Conservation (phyloP, 2,113 vertebrate species). For the Poeciliopsis retropinna region DNA sequence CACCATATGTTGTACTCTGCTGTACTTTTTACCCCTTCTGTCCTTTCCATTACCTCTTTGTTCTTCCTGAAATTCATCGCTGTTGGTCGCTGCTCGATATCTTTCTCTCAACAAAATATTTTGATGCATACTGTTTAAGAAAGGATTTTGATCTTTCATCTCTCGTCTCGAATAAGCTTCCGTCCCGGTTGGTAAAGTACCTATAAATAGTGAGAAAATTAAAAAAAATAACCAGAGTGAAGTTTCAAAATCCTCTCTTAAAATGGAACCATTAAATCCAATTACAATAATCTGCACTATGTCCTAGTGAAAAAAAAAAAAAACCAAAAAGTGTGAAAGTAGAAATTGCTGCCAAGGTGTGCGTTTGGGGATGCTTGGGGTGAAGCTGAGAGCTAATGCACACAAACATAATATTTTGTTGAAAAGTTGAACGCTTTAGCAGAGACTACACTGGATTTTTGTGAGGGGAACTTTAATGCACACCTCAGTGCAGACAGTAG, state of each 20-base stretch:
- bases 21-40: too few relatives aligned
- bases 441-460: background rate
- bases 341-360: background rate
- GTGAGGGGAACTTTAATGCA: background rate
- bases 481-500: background rate
- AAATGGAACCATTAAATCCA: background rate
- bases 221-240: too few relatives aligned
- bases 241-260: background rate
- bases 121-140: background rate
- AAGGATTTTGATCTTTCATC: background rate
- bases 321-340: background rate
- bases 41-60: background rate
- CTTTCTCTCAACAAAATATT: background rate
- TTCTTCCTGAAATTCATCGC: background rate
- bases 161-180: background rate
- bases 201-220: too few relatives aligned
- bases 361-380: too few relatives aligned
- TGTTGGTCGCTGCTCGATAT: background rate
- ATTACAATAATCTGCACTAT: background rate
- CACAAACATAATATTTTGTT: background rate
- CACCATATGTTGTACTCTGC: background rate
- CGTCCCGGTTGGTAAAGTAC: background rate
- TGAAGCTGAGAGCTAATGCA: background rate
- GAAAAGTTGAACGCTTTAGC: background rate
- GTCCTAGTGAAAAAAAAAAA: background rate